Conservation (phyloP, 2,113 vertebrate species). For the Limnothrissa miodon region DNA sequence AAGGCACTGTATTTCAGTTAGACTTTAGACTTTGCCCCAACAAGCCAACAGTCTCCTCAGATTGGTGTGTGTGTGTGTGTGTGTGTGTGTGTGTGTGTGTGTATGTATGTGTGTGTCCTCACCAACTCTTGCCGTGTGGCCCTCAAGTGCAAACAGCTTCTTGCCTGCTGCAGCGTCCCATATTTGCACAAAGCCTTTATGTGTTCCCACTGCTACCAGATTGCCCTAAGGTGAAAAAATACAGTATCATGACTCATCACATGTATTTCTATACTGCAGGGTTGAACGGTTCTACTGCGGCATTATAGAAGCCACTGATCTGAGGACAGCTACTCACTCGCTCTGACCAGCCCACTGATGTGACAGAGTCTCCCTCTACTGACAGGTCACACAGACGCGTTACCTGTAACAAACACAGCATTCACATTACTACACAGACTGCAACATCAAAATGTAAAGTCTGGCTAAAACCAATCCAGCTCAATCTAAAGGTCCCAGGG, state of each 20-base stretch:
- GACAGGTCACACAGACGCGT: conserved; percentile 95
- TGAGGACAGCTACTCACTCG: conserved; percentile 73
- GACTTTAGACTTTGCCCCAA: no score
- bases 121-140: conserved; percentile 96
- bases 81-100: neutral
- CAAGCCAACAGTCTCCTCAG: neutral
- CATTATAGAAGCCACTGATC: neutral
- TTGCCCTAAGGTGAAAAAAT: conserved; percentile 79
- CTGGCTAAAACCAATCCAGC: no score
- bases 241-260: neutral
- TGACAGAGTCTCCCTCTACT: conserved; percentile 96
- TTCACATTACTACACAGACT: neutral
- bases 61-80: neutral
- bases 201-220: conserved; percentile 93
- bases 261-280: neutral
- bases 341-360: conserved; percentile 97
- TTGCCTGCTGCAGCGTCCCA: conserved; percentile 98
- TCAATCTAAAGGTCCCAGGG: no score
- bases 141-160: conserved; percentile 91
- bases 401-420: conserved; percentile 71
- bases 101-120: conserved; percentile 56
- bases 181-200: conserved; percentile 98
- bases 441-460: no score
- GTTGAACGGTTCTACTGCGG: neutral
- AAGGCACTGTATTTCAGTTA: no score